Evolutionary conservation across 2,113 vertebrate species (phyloP).

Genomic region (Phaethon lepturus): DNA sequence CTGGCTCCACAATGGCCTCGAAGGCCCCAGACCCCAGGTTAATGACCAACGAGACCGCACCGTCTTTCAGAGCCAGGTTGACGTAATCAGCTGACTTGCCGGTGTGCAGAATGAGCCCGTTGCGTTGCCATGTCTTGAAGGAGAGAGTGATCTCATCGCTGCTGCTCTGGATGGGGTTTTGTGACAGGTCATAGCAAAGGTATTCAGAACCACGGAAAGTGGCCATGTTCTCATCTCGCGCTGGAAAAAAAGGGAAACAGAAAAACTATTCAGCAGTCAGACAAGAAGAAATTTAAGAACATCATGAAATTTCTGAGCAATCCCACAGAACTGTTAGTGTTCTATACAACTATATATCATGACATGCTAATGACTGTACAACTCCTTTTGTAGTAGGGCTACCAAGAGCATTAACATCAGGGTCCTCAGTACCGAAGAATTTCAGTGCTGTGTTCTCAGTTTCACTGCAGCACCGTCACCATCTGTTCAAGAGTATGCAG

Average conservation of each 20-base stretch:
- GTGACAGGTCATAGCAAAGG: constrained; percentile 97
- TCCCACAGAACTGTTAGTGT: neutral
- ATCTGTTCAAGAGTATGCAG: neutral
- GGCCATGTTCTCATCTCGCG: constrained; percentile 93
- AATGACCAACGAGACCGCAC: constrained; percentile 95
- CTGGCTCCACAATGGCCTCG: constrained; percentile 97
- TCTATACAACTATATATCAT: neutral
- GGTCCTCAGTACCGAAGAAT: neutral
- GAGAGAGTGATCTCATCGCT: constrained; percentile 97
- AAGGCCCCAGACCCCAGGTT: constrained; percentile 98
- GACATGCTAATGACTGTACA: neutral
- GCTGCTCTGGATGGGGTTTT: constrained; percentile 99
- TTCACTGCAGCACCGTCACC: constrained; percentile 30
- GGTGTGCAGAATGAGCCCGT: constrained; percentile 97
- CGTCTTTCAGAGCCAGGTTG: constrained; percentile 96
- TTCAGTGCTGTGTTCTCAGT: neutral
- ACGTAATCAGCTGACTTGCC: constrained; percentile 98
- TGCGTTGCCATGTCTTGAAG: constrained; percentile 98
- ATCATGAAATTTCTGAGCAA: neutral
- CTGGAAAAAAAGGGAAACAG: constrained; percentile 71
- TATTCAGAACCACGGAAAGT: constrained; percentile 98
- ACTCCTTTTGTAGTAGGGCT: neutral
- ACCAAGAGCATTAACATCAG: neutral
- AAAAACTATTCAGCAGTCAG: neutral
- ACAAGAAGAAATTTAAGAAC: neutral